Conservation (phyloP, 2,888 invertebrate genomes). For the Himalopsyche japonica region DNA sequence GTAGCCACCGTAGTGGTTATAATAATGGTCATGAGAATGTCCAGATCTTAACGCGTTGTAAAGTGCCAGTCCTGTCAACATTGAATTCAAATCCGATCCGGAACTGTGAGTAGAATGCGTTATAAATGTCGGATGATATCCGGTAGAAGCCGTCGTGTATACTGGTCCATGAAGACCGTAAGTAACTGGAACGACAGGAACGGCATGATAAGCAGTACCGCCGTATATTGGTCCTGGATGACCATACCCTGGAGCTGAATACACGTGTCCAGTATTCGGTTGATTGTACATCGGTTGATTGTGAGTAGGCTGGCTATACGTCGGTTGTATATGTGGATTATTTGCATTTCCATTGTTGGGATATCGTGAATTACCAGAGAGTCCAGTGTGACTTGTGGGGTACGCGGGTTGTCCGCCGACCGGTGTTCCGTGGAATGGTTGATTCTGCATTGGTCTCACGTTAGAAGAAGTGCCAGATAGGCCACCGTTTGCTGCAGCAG, state of each 20-base stretch:
- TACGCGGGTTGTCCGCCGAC: slow-evolving; percentile 18
- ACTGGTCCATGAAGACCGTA: neutral
- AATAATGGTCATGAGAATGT: neutral
- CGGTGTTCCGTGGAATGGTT: neutral
- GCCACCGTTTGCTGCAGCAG: neutral
- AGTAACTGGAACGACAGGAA: neutral
- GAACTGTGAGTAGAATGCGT: slow-evolving; percentile 6
- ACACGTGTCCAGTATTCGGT: neutral
- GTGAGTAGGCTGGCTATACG: neutral
- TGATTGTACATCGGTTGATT: neutral
- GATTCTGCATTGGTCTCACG: neutral
- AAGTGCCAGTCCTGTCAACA: slow-evolving; percentile 27
- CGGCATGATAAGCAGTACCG: neutral
- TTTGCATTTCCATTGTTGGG: neutral
- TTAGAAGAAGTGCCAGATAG: slow-evolving; percentile 4
- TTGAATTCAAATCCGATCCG: slow-evolving; percentile 10
- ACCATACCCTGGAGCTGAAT: neutral
- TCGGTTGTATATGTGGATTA: slow-evolving; percentile 43
- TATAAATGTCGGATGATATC: slow-evolving; percentile 18
- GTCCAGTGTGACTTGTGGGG: slow-evolving; percentile 23
- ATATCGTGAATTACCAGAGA: slow-evolving; percentile 14
- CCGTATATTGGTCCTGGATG: neutral
- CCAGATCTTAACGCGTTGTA: slow-evolving; percentile 29
- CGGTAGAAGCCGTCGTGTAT: neutral
- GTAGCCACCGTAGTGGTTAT: slow-evolving; percentile 11